Evolutionary conservation across 2,797 vertebrate species (phyloP).

Genomic region (Tapirus indicus): DNA sequence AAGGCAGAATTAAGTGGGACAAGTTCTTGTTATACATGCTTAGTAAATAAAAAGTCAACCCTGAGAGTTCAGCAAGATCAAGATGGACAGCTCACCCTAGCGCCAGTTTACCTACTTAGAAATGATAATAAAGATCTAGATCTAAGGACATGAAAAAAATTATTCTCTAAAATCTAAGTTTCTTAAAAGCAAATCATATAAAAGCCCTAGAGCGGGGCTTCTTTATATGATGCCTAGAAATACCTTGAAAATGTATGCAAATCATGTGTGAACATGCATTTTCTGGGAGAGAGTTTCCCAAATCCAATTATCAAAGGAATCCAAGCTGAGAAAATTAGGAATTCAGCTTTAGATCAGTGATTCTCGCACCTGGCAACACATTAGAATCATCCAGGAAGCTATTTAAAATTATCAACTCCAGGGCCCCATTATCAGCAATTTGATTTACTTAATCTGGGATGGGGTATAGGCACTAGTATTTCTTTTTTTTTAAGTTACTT

Average conservation of each 20-base stretch:
- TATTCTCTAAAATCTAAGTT: background rate
- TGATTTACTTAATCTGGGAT: background rate
- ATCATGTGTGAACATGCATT: background rate
- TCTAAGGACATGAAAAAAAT: background rate
- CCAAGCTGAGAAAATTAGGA: background rate
- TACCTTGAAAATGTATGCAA: constrained; percentile 17
- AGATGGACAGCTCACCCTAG: background rate
- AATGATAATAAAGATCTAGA: background rate
- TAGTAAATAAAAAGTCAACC: constrained; percentile 45
- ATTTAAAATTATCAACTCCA: background rate
- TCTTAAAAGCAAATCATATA: background rate
- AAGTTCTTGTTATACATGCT: constrained; percentile 54
- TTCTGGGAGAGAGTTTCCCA: background rate
- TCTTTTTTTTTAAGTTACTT: background rate
- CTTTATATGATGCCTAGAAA: background rate
- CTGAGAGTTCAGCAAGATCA: background rate
- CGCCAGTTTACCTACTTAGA: background rate
- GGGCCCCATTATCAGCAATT: background rate
- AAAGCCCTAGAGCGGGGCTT: background rate
- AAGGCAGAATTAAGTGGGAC: constrained; percentile 53
- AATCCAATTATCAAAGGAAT: background rate
- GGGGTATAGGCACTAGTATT: background rate
- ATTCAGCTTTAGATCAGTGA: background rate
- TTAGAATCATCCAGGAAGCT: background rate
- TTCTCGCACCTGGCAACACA: background rate